Evolutionary conservation across 2,113 vertebrate genomes (phyloP).

Genomic region (Peromyscus californicus): DNA sequence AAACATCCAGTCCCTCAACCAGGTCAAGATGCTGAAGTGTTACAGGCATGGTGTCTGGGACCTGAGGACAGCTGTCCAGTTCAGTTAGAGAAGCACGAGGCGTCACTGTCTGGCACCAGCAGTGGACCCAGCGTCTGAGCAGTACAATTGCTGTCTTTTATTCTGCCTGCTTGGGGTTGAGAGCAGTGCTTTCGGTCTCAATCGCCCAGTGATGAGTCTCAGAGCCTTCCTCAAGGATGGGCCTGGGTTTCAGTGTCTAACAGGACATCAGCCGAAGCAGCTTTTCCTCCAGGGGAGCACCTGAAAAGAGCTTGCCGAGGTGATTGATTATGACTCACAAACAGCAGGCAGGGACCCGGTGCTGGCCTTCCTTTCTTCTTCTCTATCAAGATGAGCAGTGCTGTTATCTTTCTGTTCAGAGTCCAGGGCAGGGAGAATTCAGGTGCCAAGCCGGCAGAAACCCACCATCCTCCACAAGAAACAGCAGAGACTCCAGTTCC

Average conservation of each 20-base stretch:
- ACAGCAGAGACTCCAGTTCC: not conserved
- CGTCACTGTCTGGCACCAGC: not conserved
- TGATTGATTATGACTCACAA: not conserved
- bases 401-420: not conserved
- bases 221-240: not conserved
- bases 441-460: not conserved
- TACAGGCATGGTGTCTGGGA: not conserved
- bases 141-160: not conserved
- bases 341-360: not conserved
- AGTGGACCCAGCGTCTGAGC: too few relatives aligned
- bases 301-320: not conserved
- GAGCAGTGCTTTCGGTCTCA: not conserved
- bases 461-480: not conserved
- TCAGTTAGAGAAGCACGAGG: not conserved
- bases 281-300: not conserved
- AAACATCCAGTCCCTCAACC: not conserved
- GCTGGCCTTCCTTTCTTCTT: not conserved
- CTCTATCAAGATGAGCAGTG: constrained; percentile 2
- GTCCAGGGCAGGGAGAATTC: constrained; percentile 5
- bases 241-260: not conserved
- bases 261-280: not conserved
- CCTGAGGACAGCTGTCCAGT: not conserved
- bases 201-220: not conserved
- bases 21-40: not conserved
- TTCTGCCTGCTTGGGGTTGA: not conserved